A percentile compares a stretch with the other conserved stretches of the same genome.
phyloP scores from a whole-genome alignment of 1,140 invertebrate genomes.

The Anastrepha obliqua region DNA sequence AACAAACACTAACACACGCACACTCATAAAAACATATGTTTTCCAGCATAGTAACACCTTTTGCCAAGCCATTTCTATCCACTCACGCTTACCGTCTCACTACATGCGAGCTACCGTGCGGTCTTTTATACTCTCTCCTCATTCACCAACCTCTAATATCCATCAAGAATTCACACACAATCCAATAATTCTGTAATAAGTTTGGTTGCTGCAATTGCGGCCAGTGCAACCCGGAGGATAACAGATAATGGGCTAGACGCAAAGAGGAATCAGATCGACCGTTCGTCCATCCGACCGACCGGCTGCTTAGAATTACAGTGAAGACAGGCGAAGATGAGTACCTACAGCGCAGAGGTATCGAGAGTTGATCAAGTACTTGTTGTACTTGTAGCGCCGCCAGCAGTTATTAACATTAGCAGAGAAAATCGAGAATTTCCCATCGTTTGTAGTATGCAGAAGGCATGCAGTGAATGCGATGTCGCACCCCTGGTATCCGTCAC shows the following conservation, averaged over 20 bases:
- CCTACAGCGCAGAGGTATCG: conserved; percentile 7
- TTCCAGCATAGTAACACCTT: neutral
- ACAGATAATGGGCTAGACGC: neutral
- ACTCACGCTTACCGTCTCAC: neutral
- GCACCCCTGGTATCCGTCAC: neutral
- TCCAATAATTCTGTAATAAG: conserved; percentile 31
- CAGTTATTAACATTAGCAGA: conserved; percentile 30
- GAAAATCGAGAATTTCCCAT: conserved; percentile 40
- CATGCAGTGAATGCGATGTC: no score
- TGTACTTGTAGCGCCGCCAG: neutral
- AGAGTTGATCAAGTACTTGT: neutral
- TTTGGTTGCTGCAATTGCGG: conserved; percentile 42
- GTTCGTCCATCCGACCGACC: neutral
- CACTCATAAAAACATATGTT: neutral
- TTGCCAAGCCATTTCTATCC: neutral
- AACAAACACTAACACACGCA: neutral
- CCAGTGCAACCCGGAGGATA: conserved; percentile 9
- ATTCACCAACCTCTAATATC: neutral
- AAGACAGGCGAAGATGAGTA: conserved; percentile 30
- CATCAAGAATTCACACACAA: neutral
- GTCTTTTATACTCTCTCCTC: neutral
- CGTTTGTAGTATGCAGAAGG: neutral
- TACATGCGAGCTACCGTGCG: no score
- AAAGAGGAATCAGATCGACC: neutral
- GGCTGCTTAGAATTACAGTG: neutral